Evolutionary conservation across 2,888 invertebrate species (phyloP).

Genomic region (Drosophila heteroneura): DNA sequence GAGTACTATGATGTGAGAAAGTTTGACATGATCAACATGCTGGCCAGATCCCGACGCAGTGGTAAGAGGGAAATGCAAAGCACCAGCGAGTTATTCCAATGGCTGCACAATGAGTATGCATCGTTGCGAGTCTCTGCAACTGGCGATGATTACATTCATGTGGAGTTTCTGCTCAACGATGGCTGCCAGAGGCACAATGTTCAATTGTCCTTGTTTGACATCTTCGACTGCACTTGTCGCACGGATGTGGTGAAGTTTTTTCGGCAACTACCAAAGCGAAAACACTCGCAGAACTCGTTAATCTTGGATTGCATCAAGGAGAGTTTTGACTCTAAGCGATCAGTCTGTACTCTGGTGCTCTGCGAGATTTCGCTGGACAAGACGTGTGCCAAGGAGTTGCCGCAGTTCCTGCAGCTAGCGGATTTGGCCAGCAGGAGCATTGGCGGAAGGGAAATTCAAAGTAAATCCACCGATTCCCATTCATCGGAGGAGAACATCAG

Average conservation of each 20-base stretch:
- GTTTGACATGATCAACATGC: conserved; percentile 75
- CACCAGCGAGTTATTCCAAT: conserved; percentile 69
- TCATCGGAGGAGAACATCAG: not conserved
- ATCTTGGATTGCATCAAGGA: conserved; percentile 72
- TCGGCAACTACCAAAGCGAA: conserved; percentile 42
- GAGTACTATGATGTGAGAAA: conserved; percentile 76
- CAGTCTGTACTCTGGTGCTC: conserved; percentile 56
- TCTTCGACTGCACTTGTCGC: conserved; percentile 56
- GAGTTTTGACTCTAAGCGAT: conserved; percentile 50
- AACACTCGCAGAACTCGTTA: conserved; percentile 36
- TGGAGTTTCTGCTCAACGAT: conserved; percentile 58
- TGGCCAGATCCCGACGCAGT: conserved; percentile 27
- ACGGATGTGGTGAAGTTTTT: conserved; percentile 59
- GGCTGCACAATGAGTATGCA: conserved; percentile 68
- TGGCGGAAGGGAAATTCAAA: not conserved
- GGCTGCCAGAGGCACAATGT: conserved; percentile 28
- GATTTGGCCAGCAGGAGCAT: conserved; percentile 49
- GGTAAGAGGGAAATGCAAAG: conserved; percentile 39
- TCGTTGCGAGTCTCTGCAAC: conserved; percentile 42
- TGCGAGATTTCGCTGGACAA: conserved; percentile 60
- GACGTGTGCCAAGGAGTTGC: conserved; percentile 36
- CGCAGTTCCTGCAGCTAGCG: conserved; percentile 67
- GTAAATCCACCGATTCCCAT: not conserved
- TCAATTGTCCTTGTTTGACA: conserved; percentile 59
- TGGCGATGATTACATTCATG: conserved; percentile 73